phyloP scores from a whole-genome alignment of 37 sponge, comb jelly and placozoan species.

The Axinella damicornis region DNA sequence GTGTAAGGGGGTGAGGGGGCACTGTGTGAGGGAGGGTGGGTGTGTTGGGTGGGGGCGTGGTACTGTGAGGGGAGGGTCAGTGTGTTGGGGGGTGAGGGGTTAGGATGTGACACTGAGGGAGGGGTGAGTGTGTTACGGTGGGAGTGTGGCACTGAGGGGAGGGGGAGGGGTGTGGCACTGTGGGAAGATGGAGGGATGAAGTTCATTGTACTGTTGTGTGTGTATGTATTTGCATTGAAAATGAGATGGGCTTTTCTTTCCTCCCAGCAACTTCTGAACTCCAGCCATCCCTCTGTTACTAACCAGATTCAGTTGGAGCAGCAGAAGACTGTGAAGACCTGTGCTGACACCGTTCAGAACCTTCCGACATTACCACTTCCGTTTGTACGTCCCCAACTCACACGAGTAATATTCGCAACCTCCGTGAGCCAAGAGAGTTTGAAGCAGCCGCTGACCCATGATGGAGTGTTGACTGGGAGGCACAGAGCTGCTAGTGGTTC shows the following conservation, averaged over 20 bases:
- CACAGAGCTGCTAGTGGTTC: no score
- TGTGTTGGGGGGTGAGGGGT: no score
- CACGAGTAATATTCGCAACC: conserved; percentile 43
- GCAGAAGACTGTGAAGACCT: conserved; percentile 16
- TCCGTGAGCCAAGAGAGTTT: not conserved
- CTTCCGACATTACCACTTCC: conserved; percentile 62
- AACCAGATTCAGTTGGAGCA: conserved; percentile 18
- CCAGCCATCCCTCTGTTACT: not conserved
- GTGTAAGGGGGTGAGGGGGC: no score
- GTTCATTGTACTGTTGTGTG: no score
- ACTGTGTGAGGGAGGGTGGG: no score
- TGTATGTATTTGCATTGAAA: not conserved
- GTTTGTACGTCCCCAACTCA: conserved; percentile 27
- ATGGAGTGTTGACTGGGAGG: not conserved
- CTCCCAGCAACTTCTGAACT: conserved; percentile 27
- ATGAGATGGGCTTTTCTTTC: not conserved
- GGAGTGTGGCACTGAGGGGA: no score
- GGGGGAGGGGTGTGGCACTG: no score
- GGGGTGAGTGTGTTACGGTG: no score
- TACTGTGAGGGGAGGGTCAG: no score
- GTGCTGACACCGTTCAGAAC: not conserved
- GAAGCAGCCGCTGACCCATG: not conserved
- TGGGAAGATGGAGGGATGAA: no score
- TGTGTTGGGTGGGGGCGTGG: no score
- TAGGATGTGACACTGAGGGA: no score